A percentile compares a stretch with the other conserved stretches of the same genome.
Evolutionary conservation across 1,140 invertebrate species (phyloP).

Genomic region (Polyergus mexicanus): DNA sequence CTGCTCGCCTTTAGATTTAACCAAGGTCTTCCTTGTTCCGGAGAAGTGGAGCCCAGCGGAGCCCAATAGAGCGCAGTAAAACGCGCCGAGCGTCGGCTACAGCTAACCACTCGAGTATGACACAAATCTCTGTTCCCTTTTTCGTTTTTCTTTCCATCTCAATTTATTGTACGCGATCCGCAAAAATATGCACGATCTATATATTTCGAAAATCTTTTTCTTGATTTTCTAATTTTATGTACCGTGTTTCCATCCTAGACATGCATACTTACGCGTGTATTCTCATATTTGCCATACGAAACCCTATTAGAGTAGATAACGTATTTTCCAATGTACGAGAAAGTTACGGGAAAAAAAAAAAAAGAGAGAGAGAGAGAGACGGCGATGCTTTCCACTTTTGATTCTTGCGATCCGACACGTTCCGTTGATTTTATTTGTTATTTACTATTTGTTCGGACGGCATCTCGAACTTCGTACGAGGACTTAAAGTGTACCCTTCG

Average conservation of each 20-base stretch:
- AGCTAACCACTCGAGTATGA: conserved; percentile 74
- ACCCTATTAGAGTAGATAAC: not conserved
- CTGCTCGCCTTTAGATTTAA: conserved; percentile 71
- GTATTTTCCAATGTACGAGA: not conserved
- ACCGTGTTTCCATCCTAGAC: not conserved
- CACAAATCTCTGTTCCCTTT: conserved; percentile 67
- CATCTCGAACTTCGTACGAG: conserved; percentile 55
- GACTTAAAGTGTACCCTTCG: conserved; percentile 60
- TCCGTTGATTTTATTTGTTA: conserved; percentile 63
- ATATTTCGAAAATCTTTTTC: conserved; percentile 17
- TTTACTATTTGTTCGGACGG: conserved; percentile 53
- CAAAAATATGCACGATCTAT: not conserved
- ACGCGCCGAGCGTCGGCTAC: conserved; percentile 64
- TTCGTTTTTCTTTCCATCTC: conserved; percentile 3
- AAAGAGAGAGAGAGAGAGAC: no score
- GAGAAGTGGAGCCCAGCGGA: conserved; percentile 66
- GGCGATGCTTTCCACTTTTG: conserved; percentile 51
- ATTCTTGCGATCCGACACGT: conserved; percentile 31
- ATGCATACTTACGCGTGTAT: not conserved
- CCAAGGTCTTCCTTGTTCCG: conserved; percentile 69
- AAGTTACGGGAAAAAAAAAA: conserved; percentile 4
- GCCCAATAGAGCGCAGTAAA: conserved; percentile 71
- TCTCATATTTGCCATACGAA: not conserved
- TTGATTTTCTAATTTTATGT: conserved; percentile 33
- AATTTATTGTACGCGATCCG: conserved; percentile 23